Percentiles rank a stretch among this genome's conserved stretches.
Evolutionary conservation across 2,113 vertebrate genomes (phyloP).

Genomic region (Gadus chalcogrammus): DNA sequence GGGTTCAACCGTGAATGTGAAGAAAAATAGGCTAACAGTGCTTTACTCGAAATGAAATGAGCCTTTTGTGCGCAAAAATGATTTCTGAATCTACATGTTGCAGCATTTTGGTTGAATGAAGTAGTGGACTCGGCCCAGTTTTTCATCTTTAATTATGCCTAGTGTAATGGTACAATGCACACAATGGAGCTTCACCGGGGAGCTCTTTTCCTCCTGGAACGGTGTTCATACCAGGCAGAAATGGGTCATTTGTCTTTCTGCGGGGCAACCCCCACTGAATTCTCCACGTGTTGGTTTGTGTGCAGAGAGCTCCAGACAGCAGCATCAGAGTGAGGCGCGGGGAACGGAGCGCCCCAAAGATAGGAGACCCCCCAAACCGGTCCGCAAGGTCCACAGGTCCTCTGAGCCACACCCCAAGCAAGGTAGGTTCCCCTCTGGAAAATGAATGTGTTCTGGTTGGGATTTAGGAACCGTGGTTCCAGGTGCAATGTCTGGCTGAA

Average conservation of each 20-base stretch:
- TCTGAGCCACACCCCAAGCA: conserved; percentile 78
- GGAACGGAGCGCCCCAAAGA: conserved; percentile 73
- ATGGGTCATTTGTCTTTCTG: neutral
- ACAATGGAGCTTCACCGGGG: no score
- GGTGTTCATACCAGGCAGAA: neutral
- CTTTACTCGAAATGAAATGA: no score
- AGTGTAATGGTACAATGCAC: no score
- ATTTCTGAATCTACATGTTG: neutral
- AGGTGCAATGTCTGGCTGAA: neutral
- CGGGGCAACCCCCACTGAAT: neutral
- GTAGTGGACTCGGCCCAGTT: neutral
- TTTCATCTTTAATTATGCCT: neutral
- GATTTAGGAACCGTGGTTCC: neutral
- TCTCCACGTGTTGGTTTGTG: conserved; percentile 4
- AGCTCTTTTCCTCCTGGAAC: no score
- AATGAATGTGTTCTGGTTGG: neutral
- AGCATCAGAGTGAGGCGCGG: conserved; percentile 66
- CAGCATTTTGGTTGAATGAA: neutral
- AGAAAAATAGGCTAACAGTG: no score
- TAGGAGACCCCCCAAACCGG: conserved; percentile 77
- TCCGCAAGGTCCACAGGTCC: conserved; percentile 85
- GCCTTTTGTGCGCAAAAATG: neutral
- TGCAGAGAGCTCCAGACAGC: conserved; percentile 58
- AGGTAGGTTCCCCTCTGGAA: conserved; percentile 69
- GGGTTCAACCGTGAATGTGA: no score